Percentiles rank a stretch among this genome's conserved stretches.
Evolutionary conservation across 2,888 invertebrate species (phyloP).

Genomic region (Trimorus sp.): DNA sequence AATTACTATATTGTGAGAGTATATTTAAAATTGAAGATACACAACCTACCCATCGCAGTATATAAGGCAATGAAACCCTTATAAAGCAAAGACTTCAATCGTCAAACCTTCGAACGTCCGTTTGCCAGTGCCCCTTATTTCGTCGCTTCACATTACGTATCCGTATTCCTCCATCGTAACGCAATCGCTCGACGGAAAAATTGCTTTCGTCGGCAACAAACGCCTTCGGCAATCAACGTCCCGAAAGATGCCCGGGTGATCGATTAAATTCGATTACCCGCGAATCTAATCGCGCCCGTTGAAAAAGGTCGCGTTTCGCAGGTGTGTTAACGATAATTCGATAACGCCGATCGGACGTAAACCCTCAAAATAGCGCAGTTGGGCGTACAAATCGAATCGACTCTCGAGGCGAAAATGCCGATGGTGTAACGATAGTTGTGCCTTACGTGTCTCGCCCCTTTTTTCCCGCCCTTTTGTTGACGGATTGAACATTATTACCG

Average conservation of each 20-base stretch:
- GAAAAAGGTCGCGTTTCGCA: constrained; percentile 6
- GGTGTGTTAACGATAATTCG: constrained; percentile 22
- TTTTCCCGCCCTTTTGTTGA: constrained; percentile 47
- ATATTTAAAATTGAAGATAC: too few species aligned
- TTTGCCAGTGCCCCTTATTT: too few species aligned
- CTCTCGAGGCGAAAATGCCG: constrained; percentile 27
- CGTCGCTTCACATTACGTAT: too few species aligned
- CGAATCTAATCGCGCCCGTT: constrained; percentile 3
- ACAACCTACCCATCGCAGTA: too few species aligned
- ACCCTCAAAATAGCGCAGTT: constrained; percentile 23
- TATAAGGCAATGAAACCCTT: too few species aligned
- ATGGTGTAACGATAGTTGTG: constrained; percentile 38
- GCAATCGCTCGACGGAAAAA: neutral
- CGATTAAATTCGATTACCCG: neutral
- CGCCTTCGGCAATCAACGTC: neutral
- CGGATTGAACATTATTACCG: constrained; percentile 74
- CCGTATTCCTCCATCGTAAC: too few species aligned
- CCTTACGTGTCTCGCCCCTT: constrained; percentile 49
- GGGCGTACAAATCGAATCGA: constrained; percentile 34
- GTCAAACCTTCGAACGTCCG: too few species aligned
- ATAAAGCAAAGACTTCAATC: too few species aligned
- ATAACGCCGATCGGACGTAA: constrained; percentile 17
- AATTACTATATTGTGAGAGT: too few species aligned
- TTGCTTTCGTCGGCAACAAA: too few species aligned
- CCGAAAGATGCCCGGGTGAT: neutral